Evolutionary conservation across 2,888 invertebrate species (phyloP), one percentile per base, ranked within the genome.

Genomic region (Celastrina argiolus): DNA sequence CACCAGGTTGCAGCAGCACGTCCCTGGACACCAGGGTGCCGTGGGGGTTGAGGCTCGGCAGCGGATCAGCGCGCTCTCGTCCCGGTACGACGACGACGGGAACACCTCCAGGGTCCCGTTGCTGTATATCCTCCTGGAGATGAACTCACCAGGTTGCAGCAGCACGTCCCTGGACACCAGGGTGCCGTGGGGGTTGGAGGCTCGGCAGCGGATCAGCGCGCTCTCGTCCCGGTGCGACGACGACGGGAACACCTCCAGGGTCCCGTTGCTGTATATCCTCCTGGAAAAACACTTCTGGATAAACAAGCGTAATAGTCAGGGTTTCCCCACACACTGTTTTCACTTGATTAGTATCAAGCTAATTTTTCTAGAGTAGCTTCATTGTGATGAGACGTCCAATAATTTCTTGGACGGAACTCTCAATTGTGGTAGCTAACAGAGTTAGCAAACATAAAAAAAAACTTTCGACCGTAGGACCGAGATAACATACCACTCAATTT

Each of bases 11-110:
- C 69, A 97, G 93, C 69, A 93, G 92, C 76, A 97, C 94, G 79
- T 95, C 94, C 51, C 96, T 90, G 74, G 96, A 96, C 73, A 96
- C 90, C 70, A 96, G 93, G 61, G 93, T 93, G 69, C 97, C 97
- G 74, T 94, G 94, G 70, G 93, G 89, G 88, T 95, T 97, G 78
- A 91, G 56, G 96, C 96, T 74, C 94, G 92, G 83, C 97, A 97
- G 72, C 96, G 93, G 74, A 86, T 73, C 69, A 73, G 74, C 51
- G 56, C 56, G 28, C 72, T 58, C 8, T 68, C 72, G 63, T 65
- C 72, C 56, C 72, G 67, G 69, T 68, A 69, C n/a, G 65, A 72
- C 45, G 67, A 66, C n/a, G 68, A 58, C 36, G 83, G 79, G 68
- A 79, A 69, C 65, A 86, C 68, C 74, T 85, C 85, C 73, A 87